Evolutionary conservation across 2,113 vertebrate genomes (phyloP).

Genomic region (Sterrhoptilus dennistouni): DNA sequence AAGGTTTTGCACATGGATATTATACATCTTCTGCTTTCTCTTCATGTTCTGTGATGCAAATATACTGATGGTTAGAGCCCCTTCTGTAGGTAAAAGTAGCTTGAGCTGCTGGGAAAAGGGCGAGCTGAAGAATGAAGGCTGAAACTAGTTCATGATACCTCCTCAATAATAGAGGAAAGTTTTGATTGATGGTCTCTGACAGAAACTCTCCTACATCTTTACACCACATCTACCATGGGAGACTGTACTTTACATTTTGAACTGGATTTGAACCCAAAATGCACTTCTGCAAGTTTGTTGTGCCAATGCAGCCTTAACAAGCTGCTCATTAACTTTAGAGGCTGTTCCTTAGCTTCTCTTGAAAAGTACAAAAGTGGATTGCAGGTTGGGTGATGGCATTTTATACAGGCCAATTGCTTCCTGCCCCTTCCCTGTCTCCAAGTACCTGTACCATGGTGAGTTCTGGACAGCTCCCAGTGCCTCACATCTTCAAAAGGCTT

Average conservation of each 20-base stretch:
- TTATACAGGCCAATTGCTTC: not conserved
- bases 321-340: not conserved
- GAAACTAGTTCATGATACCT: not conserved
- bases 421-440: not conserved
- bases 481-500: not conserved
- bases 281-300: not conserved
- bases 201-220: not conserved
- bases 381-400: not conserved
- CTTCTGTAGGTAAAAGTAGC: not conserved
- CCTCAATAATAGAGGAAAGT: not conserved
- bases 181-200: not conserved
- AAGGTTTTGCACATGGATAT: not conserved
- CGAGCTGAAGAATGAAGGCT: not conserved
- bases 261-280: slow-evolving; percentile 42
- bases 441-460: not conserved
- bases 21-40: not conserved
- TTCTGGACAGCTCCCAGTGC: slow-evolving; percentile 7
- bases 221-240: not conserved
- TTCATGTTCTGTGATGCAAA: not conserved
- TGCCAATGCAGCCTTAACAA: not conserved
- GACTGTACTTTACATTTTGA: not conserved
- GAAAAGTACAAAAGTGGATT: not conserved
- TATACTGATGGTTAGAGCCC: not conserved
- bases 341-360: slow-evolving; percentile 22
- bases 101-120: not conserved